Evolutionary conservation across 2,888 invertebrate genomes (phyloP), one percentile per base, ranked within the genome.

Genomic region (Sympetrum striolatum): DNA sequence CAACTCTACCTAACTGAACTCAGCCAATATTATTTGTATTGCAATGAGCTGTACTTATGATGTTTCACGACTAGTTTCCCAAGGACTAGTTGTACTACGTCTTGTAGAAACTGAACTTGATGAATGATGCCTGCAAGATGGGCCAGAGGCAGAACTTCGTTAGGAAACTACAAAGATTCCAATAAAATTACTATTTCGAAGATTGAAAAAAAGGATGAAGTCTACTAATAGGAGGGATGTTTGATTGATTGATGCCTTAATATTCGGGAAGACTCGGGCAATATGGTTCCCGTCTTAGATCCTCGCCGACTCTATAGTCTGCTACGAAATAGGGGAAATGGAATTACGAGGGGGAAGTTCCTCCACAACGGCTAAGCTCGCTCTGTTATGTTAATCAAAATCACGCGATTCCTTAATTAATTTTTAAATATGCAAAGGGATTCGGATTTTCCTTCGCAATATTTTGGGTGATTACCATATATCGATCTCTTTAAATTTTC

Each of bases 231-330:
- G 81, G 81, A 44, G 44, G 81, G 18, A 58, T n/a, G 25, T 18
- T 58, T 86, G 86, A 86, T 86, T 86, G 86, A 86, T 86, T 64
- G 86, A 86, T 86, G 60, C 86, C 86, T 86, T 86, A 86, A 86
- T 86, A 86, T 86, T 86, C 86, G n/a, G 60, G 58, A 86, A 86
- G 86, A 86, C 86, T 39, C 25, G 37, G 64, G 37, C 64, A 39
- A 64, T 86, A 86, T 86, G 64, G 86, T 37, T 60, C 60, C 60
- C 58, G 86, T 86, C 86, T 86, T n/a, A n/a, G 22, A n/a, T 60
- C n/a, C n/a, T 15, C 58, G 15, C 39, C 86, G 12, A 86, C 37
- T 60, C 64, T 14, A 86, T 60, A 35, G 58, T 64, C 60, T 39
- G 14, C 37, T 60, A 64, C 37, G 37, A 86, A 64, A 60, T 37